Base-by-base conservation (phyloP, 1,140 invertebrate species). In the Papilio machaon region DNA sequence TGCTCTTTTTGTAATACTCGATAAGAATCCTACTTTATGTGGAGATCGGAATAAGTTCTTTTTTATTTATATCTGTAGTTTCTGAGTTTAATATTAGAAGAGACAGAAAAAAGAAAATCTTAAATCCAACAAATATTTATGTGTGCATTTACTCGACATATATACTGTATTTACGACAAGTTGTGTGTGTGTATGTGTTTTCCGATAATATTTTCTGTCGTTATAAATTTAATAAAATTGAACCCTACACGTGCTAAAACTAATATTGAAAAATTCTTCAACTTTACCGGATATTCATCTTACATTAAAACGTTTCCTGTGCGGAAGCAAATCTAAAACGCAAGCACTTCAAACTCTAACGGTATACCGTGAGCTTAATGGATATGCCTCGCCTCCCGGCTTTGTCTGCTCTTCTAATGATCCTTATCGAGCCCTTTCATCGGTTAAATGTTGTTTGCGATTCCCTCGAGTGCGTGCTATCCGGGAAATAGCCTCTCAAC, bases 341-440 rank as follows among this genome's bases (percentile, higher is more conserved):
- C 64, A 67, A 70, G 64, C 64, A 70, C 64, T 70, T 70, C 60
- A 67, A 67, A 67, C 30, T 1, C 30, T 30, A 64, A 23, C 64
- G 23, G 19, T 10, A 64, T 64, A 70, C 23, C 13, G 73, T 23
- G 11, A 17, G 73, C 73, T 75, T 76, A 76, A 76, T 76, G 74
- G 74, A 76, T 30, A 23, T 23, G 47, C 47, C 43, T 76, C 23
- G 43, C n/a, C 74, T 73, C 73, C 47, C 47, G 47, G 11, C 74
- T 76, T 76, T 76, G 74, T 76, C 74, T 76, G 74, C 19, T 46
- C 19, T n/a, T 47, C 74, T 76, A 76, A 76, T 52, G 74, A 76
- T 76, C 74, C 74, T 76, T 76, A 76, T 76, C 74, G 46, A 76
- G 74, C 74, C 74, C 74, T 76, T 76, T 76, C 74, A 76, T 76